A percentile compares a stretch with the other conserved stretches of the same genome.
phyloP scores from a whole-genome alignment of 2,113 vertebrate genomes.

The Zingel zingel region DNA sequence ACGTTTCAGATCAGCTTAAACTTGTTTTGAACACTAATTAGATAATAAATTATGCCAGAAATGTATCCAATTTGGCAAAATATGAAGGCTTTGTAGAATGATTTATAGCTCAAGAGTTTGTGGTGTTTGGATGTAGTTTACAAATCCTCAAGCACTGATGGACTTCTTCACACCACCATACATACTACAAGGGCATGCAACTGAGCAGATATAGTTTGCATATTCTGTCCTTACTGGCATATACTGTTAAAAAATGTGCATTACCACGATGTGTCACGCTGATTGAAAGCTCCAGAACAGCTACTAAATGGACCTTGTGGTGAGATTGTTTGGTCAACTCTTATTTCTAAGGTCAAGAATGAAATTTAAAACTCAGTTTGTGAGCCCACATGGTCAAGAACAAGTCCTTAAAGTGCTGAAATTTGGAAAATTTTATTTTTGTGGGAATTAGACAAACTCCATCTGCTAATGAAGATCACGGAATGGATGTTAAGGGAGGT shows the following conservation, averaged over 20 bases:
- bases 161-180: slow-evolving; percentile 7
- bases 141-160: slow-evolving; percentile 30
- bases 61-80: slow-evolving; percentile 74
- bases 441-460: not conserved
- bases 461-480: not conserved
- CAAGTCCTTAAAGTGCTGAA: too few species aligned
- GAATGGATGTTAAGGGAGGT: not conserved
- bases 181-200: not conserved
- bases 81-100: slow-evolving; percentile 56
- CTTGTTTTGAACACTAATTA: slow-evolving; percentile 71
- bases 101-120: slow-evolving; percentile 71
- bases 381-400: too few species aligned
- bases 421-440: not conserved
- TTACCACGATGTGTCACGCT: not conserved
- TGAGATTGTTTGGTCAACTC: not conserved
- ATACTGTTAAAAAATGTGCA: not conserved
- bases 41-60: slow-evolving; percentile 79
- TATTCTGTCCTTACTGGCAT: not conserved
- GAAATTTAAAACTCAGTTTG: not conserved
- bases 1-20: slow-evolving; percentile 74
- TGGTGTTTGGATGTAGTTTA: slow-evolving; percentile 32
- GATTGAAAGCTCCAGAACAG: not conserved
- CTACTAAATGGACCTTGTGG: not conserved
- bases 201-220: not conserved
- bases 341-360: not conserved